Evolutionary conservation across 2,797 vertebrate genomes (phyloP).

Genomic region (Dipus sagitta): DNA sequence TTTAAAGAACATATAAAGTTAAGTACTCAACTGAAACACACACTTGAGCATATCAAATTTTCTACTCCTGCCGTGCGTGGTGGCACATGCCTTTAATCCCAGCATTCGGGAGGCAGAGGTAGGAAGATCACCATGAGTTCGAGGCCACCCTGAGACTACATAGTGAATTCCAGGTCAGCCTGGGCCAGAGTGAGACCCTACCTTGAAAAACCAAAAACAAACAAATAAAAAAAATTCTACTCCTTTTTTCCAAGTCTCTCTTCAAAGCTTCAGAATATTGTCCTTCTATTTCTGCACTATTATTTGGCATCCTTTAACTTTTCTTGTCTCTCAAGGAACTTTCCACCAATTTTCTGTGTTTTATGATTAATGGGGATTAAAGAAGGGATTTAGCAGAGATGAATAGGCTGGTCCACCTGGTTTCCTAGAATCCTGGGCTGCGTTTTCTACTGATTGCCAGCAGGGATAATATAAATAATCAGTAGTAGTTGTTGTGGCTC

Average conservation of each 20-base stretch:
- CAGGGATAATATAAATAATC: neutral
- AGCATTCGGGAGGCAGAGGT: too few species aligned
- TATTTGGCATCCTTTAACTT: neutral
- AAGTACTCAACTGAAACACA: slow-evolving; percentile 44
- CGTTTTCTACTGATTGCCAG: neutral
- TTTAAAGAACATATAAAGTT: too few species aligned
- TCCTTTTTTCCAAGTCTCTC: slow-evolving; percentile 8
- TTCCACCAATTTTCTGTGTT: neutral
- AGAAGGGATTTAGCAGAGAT: neutral
- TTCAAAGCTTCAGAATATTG: slow-evolving; percentile 8
- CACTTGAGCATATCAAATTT: neutral
- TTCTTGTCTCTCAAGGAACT: slow-evolving; percentile 55
- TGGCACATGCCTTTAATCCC: too few species aligned
- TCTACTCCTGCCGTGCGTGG: too few species aligned
- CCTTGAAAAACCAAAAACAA: too few species aligned
- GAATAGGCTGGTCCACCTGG: neutral
- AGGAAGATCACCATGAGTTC: too few species aligned
- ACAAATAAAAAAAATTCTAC: too few species aligned
- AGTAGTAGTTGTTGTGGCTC: neutral
- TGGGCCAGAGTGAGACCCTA: too few species aligned
- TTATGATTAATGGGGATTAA: slow-evolving; percentile 14
- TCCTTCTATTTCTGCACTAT: neutral
- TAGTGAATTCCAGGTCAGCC: too few species aligned
- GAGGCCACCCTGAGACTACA: too few species aligned
- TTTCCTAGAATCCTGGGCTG: neutral